Percentiles rank a stretch among this genome's conserved stretches.
Evolutionary conservation across 1,140 invertebrate genomes (phyloP).

Genomic region (Mesaphorura yosii): DNA sequence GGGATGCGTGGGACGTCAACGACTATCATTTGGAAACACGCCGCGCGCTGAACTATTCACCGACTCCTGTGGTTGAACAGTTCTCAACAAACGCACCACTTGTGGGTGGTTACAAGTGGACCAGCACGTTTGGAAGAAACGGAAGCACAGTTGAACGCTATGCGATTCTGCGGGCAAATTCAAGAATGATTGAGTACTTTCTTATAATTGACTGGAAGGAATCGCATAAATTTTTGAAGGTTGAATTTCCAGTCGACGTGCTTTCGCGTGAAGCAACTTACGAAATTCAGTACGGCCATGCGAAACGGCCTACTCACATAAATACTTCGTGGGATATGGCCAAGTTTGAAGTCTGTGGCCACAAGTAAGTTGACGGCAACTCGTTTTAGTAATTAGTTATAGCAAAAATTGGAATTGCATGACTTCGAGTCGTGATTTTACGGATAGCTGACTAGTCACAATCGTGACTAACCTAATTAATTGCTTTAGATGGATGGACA

Average conservation of each 20-base stretch:
- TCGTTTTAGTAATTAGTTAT: too few relatives aligned
- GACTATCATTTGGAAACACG: constrained; percentile 39
- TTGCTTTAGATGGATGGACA: constrained; percentile 42
- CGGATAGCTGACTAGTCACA: too few relatives aligned
- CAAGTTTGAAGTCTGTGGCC: constrained; percentile 45
- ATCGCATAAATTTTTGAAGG: constrained; percentile 44
- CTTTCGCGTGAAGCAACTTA: constrained; percentile 38
- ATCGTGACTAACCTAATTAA: too few relatives aligned
- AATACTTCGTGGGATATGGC: constrained; percentile 49
- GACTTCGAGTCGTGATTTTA: too few relatives aligned
- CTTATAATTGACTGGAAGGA: constrained; percentile 43
- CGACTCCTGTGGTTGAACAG: neutral
- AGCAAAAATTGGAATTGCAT: too few relatives aligned
- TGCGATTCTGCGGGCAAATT: constrained; percentile 39
- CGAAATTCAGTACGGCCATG: constrained; percentile 44
- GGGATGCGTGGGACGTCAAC: constrained; percentile 46
- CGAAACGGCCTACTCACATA: constrained; percentile 41
- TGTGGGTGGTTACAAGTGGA: constrained; percentile 33
- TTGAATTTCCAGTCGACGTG: constrained; percentile 41
- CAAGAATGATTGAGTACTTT: constrained; percentile 39
- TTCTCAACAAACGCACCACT: constrained; percentile 1
- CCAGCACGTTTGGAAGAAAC: constrained; percentile 2
- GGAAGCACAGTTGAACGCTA: constrained; percentile 37
- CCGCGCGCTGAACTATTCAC: neutral
- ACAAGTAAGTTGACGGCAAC: constrained; percentile 34